Base-by-base conservation (phyloP, 2,888 invertebrate species). In the Galerucella pusilla region DNA sequence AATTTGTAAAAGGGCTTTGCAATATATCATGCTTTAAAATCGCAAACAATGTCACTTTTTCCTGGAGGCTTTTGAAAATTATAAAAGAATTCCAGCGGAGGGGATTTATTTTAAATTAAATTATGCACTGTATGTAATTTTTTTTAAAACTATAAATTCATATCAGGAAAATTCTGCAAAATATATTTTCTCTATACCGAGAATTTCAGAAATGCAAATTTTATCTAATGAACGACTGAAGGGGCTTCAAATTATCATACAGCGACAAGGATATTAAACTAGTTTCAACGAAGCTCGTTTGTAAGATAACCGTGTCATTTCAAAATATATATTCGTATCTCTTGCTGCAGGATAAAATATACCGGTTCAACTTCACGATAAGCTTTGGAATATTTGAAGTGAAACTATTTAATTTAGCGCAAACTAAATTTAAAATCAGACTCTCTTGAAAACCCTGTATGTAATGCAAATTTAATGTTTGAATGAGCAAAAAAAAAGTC, bases 1-100 rank as follows among this genome's bases (percentile, higher is more conserved):
- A 35, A 61, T 61, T 42, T 42, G 35, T 28, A 35, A 35, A 61
- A 61, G 35, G 35, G 61, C 42, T 61, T 61, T 61, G 61, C 61
- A 61, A 35, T 61, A 61, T n/a, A n/a, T 61, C 61, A 14, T 35
- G 35, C 14, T 28, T 61, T 35, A 42, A n/a, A 61, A 14, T 6
- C 28, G 14, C 61, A 14, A 61, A 61, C 35, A 61, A 61, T 61
- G 61, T n/a, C 16, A 57, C 2, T 2, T 57, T n/a, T 16, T 57
- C 9, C 4, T 52, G 14, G 14, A 14, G 14, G n/a, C 3, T 54
- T 54, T n/a, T 54, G n/a, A 20, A 20, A 20, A 20, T 54, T n/a
- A n/a, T 9, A 1, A 4, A 14, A 52, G 52, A 12, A 7, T 52
- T 52, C 5, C n/a, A n/a, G 6, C 5, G n/a, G 0, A 6, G 2